These are phyloP conservation scores for Glaucidium brasilianum DNA, from an alignment of 2,113 vertebrate genomes.

Conservation along the genomic window DNA sequence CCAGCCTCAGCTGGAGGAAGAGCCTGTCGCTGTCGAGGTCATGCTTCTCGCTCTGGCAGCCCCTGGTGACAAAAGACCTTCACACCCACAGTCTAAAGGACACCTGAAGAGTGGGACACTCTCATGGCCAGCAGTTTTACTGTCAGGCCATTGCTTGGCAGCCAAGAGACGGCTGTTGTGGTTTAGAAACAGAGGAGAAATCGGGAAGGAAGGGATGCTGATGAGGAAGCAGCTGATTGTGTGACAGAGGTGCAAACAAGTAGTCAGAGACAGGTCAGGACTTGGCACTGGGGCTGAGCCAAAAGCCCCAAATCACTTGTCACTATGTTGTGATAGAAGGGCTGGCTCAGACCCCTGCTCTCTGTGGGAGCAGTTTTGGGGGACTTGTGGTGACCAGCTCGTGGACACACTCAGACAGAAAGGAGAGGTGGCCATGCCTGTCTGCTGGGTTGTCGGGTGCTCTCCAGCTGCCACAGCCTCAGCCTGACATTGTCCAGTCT, in stretches of 20 bases:
- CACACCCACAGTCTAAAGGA: not conserved
- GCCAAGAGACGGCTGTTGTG: not conserved
- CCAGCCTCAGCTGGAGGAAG: not conserved
- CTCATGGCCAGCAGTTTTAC: not conserved
- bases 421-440: not conserved
- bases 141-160: not conserved
- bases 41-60: not conserved
- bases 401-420: not conserved
- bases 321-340: not conserved
- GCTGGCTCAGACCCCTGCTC: rapidly evolving
- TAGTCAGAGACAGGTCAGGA: not conserved
- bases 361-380: not conserved
- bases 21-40: not conserved
- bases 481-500: not conserved
- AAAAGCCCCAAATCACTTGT: not conserved
- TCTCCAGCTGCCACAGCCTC: not conserved
- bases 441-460: not conserved
- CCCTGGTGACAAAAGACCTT: not conserved
- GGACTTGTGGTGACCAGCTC: not conserved
- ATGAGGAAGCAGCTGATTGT: not conserved
- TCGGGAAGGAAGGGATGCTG: not conserved
- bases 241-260: not conserved
- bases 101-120: not conserved
- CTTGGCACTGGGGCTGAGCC: not conserved
- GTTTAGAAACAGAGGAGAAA: not conserved